phyloP scores from a whole-genome alignment of 2,888 invertebrate species.

The Hermaeophaga mercurialis region DNA sequence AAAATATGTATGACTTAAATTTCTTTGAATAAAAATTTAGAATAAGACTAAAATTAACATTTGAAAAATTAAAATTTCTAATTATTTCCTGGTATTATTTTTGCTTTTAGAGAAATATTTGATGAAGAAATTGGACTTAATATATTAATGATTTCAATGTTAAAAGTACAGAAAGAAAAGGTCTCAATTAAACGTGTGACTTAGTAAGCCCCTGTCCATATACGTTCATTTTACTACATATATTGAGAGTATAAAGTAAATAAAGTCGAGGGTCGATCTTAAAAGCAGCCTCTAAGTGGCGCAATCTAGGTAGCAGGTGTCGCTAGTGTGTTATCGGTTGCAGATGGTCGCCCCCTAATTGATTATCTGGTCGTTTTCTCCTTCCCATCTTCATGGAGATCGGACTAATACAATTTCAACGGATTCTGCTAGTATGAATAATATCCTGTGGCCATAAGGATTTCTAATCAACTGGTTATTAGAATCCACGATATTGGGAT shows the following conservation, averaged over 20 bases:
- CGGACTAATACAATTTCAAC: slow-evolving; percentile 6
- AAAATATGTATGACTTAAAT: no score
- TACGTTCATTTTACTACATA: slow-evolving; percentile 31
- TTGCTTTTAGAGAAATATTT: no score
- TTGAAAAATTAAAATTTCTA: no score
- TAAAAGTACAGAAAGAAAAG: no score
- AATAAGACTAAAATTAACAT: no score
- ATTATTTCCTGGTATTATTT: no score
- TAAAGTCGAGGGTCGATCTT: slow-evolving; percentile 42
- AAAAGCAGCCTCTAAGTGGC: slow-evolving; percentile 46
- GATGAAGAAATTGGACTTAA: no score
- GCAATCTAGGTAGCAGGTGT: slow-evolving; percentile 46
- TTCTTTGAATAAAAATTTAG: no score
- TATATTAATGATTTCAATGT: no score
- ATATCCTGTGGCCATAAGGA: neutral
- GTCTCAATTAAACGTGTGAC: no score
- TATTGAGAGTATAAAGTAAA: slow-evolving; percentile 41
- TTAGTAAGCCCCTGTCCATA: neutral
- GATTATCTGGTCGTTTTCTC: slow-evolving; percentile 44
- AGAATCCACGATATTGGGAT: no score
- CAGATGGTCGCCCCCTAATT: slow-evolving; percentile 49
- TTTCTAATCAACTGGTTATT: neutral
- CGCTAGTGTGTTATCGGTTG: slow-evolving; percentile 46
- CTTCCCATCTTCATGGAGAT: slow-evolving; percentile 17
- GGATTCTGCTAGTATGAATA: neutral